These are phyloP conservation scores for Drosophila nr. perissopoda DNA, from an alignment of 2,888 invertebrate species.

Conservation along the genomic window DNA sequence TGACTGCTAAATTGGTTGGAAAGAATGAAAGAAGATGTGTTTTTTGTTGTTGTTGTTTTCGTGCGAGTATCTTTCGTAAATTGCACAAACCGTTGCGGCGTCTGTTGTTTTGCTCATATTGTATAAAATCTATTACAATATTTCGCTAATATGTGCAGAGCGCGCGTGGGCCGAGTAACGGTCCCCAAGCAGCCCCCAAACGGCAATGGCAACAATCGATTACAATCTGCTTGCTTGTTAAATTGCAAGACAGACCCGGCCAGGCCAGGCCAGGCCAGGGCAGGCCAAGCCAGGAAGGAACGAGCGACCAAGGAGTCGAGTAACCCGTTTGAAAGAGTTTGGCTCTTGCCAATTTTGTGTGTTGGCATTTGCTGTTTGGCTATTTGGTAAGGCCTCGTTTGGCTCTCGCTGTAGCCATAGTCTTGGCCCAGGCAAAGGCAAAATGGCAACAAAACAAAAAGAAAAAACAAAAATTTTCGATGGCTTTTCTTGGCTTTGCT, in stretches of 20 bases:
- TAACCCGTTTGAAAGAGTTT: slow-evolving; percentile 33
- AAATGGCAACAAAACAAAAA: slow-evolving; percentile 4
- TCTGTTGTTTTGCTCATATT: slow-evolving; percentile 54
- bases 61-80: slow-evolving; percentile 39
- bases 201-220: slow-evolving; percentile 65
- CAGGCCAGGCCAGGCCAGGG: slow-evolving; percentile 47
- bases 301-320: slow-evolving; percentile 26
- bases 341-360: slow-evolving; percentile 68
- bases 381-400: slow-evolving; percentile 50
- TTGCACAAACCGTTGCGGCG: slow-evolving; percentile 39
- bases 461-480: slow-evolving; percentile 15
- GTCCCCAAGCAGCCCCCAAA: slow-evolving; percentile 22
- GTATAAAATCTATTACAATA: slow-evolving; percentile 76
- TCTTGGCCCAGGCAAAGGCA: slow-evolving; percentile 42
- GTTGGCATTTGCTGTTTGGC: slow-evolving; percentile 59
- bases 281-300: slow-evolving; percentile 13
- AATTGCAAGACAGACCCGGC: slow-evolving; percentile 61
- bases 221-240: slow-evolving; percentile 80
- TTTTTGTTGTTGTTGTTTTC: background rate
- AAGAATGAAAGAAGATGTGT: slow-evolving; percentile 14
- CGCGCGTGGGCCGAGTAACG: slow-evolving; percentile 67
- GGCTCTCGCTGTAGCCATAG: slow-evolving; percentile 23
- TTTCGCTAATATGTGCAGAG: slow-evolving; percentile 66
- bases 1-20: slow-evolving; percentile 47
- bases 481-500: slow-evolving; percentile 67